phyloP scores from a whole-genome alignment of 2,888 invertebrate genomes.

The Urechis unicinctus region DNA sequence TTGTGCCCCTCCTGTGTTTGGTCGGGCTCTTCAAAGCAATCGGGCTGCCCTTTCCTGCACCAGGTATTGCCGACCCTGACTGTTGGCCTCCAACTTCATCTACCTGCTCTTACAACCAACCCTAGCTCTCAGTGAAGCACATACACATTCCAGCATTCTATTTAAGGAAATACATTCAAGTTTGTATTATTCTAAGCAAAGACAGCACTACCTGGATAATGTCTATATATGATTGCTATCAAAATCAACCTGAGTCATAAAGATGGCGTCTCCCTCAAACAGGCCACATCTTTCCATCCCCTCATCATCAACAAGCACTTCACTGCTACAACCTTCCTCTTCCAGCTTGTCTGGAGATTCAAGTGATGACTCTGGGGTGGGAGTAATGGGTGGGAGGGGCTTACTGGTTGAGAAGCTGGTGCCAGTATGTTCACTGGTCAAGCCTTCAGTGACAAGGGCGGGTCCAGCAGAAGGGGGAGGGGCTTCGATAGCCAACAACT shows the following conservation, averaged over 20 bases:
- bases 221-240: no score
- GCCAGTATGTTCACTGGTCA: neutral
- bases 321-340: neutral
- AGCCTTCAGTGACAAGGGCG: neutral
- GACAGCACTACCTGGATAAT: no score
- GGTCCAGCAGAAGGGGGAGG: neutral
- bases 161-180: no score
- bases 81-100: slow-evolving; percentile 12
- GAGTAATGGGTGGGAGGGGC: slow-evolving; percentile 23
- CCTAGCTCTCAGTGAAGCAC: no score
- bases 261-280: slow-evolving; percentile 33
- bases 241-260: slow-evolving; percentile 48
- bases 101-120: no score
- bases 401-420: slow-evolving; percentile 7
- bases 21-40: no score
- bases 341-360: no score
- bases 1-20: no score
- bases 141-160: no score
- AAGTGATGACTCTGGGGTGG: neutral
- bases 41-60: no score
- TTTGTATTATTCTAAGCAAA: no score
- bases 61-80: no score
- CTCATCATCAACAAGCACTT: neutral
- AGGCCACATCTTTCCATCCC: neutral
- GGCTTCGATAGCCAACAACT: slow-evolving; percentile 34